phyloP scores from a whole-genome alignment of 2,113 vertebrate species.

The Bagarius yarrelli region DNA sequence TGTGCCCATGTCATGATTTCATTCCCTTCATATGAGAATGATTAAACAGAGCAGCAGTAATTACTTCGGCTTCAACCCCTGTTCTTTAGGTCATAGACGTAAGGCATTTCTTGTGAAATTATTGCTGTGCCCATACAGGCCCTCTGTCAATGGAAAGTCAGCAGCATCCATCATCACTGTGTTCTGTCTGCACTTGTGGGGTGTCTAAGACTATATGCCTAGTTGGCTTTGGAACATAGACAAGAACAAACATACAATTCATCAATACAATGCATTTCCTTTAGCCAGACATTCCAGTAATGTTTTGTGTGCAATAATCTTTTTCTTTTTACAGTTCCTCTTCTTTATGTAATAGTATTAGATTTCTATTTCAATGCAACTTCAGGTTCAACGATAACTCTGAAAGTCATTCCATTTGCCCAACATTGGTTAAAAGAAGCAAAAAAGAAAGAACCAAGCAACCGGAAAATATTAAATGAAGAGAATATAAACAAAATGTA shows the following conservation, averaged over 20 bases:
- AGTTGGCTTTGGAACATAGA: conserved; percentile 39
- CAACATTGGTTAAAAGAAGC: too few relatives aligned
- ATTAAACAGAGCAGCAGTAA: neutral
- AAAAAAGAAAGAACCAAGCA: too few relatives aligned
- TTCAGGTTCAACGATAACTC: too few relatives aligned
- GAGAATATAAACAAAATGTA: too few relatives aligned
- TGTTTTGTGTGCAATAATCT: conserved; percentile 26
- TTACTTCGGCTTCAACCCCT: neutral
- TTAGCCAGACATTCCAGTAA: conserved; percentile 38
- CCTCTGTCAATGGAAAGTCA: conserved; percentile 36
- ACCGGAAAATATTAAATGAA: too few relatives aligned
- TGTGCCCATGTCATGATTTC: neutral
- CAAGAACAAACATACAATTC: conserved; percentile 38
- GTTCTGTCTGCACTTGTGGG: conserved; percentile 44
- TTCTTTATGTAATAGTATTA: neutral
- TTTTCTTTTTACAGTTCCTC: neutral
- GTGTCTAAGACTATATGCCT: conserved; percentile 35
- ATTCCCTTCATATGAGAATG: too few relatives aligned
- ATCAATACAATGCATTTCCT: conserved; percentile 32
- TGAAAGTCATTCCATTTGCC: too few relatives aligned
- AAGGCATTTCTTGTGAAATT: conserved; percentile 27
- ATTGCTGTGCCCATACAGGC: conserved; percentile 37
- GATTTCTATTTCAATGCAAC: neutral
- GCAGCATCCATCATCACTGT: conserved; percentile 37
- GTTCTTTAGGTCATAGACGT: conserved; percentile 11